These are phyloP conservation scores for Hucho hucho DNA, from an alignment of 2,113 vertebrate species.

Conservation along the genomic window DNA sequence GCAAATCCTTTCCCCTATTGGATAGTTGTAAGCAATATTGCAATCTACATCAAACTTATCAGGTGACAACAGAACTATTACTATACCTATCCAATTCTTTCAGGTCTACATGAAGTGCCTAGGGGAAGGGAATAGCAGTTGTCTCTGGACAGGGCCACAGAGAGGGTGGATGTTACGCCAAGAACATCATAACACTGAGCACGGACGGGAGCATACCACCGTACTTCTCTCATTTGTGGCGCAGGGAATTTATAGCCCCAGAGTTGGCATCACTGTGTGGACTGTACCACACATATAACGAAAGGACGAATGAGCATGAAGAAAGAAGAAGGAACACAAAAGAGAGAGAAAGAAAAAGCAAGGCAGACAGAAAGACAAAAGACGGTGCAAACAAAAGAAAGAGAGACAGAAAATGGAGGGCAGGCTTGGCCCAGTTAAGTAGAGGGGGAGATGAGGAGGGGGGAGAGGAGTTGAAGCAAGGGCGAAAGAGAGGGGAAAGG, in stretches of 20 bases:
- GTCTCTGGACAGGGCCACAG: background rate
- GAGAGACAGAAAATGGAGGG: background rate
- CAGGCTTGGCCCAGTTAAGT: background rate
- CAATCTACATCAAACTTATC: background rate
- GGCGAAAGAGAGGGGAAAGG: constrained; percentile 19
- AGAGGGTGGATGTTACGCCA: too few species aligned
- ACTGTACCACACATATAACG: too few species aligned
- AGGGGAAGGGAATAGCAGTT: background rate
- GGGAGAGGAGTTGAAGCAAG: background rate
- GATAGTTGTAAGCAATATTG: background rate
- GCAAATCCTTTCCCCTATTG: background rate
- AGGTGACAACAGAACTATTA: background rate
- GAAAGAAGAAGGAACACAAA: background rate
- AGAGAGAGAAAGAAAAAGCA: constrained; percentile 23
- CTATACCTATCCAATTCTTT: background rate
- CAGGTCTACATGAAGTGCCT: background rate
- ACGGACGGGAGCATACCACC: too few species aligned
- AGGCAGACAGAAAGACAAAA: constrained; percentile 23
- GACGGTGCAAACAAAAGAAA: constrained; percentile 10
- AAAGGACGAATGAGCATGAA: background rate
- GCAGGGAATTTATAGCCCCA: too few species aligned
- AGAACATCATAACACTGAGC: too few species aligned
- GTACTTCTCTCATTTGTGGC: too few species aligned
- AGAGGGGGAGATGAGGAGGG: background rate
- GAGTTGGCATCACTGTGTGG: too few species aligned